Base-by-base conservation (phyloP, 2,797 vertebrate species). In the Cirrhinus mrigala region DNA sequence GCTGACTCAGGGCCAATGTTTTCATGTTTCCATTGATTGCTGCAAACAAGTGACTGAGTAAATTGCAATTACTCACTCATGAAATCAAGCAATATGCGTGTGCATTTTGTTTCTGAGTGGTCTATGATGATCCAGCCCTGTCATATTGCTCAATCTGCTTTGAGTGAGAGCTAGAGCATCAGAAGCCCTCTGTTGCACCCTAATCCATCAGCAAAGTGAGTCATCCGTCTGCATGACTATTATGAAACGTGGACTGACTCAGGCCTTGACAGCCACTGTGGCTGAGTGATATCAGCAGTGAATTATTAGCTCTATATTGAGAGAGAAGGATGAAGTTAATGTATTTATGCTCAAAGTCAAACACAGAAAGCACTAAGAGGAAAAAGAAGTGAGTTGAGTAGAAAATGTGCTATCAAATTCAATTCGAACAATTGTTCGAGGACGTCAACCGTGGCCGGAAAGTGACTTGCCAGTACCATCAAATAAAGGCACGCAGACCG, bases 401-500 rank as follows among this genome's bases (percentile, higher is more conserved):
- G 27, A 79, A 54, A 73, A 73, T 71, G 69, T 50, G 52, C 64
- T 15, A 82, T 73, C 73, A 82, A 78, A 82, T 84, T 62, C 71
- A 66, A 83, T 87, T 83, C 79, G 11, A 83, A 50, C 52, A n/a
- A 50, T 58, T 50, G 75, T 62, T 37, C 11, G 62, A 87, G 81
- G 64, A 77, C n/a, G 69, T 87, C 91, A 83, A 78, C 89, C 85
- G 15, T 92, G 91, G 94, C 91, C 93, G 90, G 82, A 91, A 50
- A 18, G 85, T 90, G 89, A 92, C 91, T 91, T 91, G 91, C 90
- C 91, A 86, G 88, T 90, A 89, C 87, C 84, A 90, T 90, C 88
- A 87, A 88, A 70, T 89, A 85, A 87, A 92, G 91, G 92, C 92
- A 95, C 94, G 93, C 94, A 93, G 93, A 96, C 92, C 92, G 94